phyloP scores from a whole-genome alignment of 2,113 vertebrate genomes.

The Tupaia tana region DNA sequence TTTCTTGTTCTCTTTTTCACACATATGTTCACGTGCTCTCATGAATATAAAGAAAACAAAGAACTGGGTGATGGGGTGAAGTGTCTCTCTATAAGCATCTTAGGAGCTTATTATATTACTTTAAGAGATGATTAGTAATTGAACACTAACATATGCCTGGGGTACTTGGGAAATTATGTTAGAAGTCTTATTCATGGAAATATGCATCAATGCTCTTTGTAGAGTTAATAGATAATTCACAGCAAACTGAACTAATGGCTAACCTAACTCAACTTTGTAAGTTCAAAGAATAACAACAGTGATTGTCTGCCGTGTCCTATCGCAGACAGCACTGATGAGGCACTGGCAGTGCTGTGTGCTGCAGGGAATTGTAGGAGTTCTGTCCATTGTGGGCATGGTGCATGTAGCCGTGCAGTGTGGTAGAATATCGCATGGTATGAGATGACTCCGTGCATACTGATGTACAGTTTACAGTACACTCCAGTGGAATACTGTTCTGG shows the following conservation, averaged over 20 bases:
- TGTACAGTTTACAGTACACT: not conserved
- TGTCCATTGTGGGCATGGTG: not conserved
- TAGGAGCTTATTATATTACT: not conserved
- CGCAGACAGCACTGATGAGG: not conserved
- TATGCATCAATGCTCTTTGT: not conserved
- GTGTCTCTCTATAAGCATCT: not conserved
- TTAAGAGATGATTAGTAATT: slow-evolving; percentile 11
- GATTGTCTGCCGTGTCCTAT: not conserved
- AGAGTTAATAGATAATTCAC: not conserved
- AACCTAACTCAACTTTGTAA: slow-evolving; percentile 2
- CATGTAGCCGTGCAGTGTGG: not conserved
- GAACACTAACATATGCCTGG: not conserved
- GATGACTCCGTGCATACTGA: not conserved
- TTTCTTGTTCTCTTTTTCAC: not conserved
- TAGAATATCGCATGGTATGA: not conserved
- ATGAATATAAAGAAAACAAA: not conserved
- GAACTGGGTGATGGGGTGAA: not conserved
- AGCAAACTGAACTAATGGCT: not conserved
- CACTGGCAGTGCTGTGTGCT: not conserved
- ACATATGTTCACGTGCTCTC: too few species aligned
- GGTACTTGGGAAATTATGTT: not conserved
- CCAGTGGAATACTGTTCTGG: not conserved
- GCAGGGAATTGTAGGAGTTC: not conserved
- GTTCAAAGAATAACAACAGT: not conserved
- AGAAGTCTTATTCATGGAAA: not conserved